These are phyloP conservation scores for Platynereis dumerilii DNA, from an alignment of 2,888 invertebrate species.

Conservation along the genomic window DNA sequence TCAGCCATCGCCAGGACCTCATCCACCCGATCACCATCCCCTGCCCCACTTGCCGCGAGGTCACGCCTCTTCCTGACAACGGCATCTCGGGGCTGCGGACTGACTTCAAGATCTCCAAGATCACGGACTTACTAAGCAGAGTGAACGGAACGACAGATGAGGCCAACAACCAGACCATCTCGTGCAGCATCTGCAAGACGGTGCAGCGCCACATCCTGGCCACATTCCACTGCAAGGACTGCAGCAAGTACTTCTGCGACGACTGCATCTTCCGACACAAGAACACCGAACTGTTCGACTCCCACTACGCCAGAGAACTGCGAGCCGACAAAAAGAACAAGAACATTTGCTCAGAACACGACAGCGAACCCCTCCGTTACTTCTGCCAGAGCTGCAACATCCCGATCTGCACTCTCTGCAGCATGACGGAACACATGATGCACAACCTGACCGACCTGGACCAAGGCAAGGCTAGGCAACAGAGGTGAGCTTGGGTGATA, in stretches of 20 bases:
- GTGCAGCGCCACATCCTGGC: slow-evolving; percentile 12
- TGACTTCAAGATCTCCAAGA: slow-evolving; percentile 26
- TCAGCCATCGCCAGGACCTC: slow-evolving; percentile 8
- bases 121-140: slow-evolving; percentile 7
- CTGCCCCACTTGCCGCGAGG: slow-evolving; percentile 20
- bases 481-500: too few relatives aligned
- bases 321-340: slow-evolving; percentile 5
- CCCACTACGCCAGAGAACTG: slow-evolving; percentile 14
- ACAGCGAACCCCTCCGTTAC: slow-evolving; percentile 10
- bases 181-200: slow-evolving; percentile 15
- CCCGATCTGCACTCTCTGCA: slow-evolving; percentile 13
- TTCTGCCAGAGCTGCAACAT: slow-evolving; percentile 23
- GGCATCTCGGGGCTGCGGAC: slow-evolving; percentile 15
- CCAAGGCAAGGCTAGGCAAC: slow-evolving; percentile 12
- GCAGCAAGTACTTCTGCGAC: slow-evolving; percentile 22
- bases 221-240: slow-evolving; percentile 16
- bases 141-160: background rate
- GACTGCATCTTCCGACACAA: slow-evolving; percentile 20
- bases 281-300: slow-evolving; percentile 21
- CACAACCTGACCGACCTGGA: slow-evolving; percentile 23
- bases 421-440: slow-evolving; percentile 24
- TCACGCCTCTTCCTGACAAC: slow-evolving; percentile 5
- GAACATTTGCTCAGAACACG: slow-evolving; percentile 18
- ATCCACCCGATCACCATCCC: slow-evolving; percentile 4
- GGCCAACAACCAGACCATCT: too few relatives aligned